Evolutionary conservation across 2,888 invertebrate genomes (phyloP), one percentile per base, ranked within the genome.

Genomic region (Abrostola tripartita): DNA sequence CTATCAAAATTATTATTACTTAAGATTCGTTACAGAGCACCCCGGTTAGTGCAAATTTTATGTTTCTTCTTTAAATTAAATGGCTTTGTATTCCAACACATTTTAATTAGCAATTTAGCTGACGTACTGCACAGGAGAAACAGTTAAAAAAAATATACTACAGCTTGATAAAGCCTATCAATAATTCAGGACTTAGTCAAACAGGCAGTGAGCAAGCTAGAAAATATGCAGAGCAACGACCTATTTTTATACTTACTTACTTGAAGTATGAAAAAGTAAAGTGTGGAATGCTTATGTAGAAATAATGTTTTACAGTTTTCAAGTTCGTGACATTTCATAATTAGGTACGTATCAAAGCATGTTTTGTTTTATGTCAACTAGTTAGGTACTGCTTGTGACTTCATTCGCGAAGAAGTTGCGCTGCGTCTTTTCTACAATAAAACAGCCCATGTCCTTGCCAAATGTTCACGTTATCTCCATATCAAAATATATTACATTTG

Each of bases 191-290:
- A 66, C 68, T 65, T 63, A 62, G 70, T 78, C 54, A 53, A 70
- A 74, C 58, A 61, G 71, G 66, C 72, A 63, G 68, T 59, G 69
- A 70, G 68, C 68, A 68, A 69, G 67, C 78, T 68, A 76, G 77
- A 66, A 77, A 74, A 79, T 75, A 81, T 75, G 76, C 70, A 76
- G 72, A 68, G 52, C 61, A 69, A 70, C 78, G 69, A 71, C 75
- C 74, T 68, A 76, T 78, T 83, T 84, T 84, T 81, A 81, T 78
- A 71, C 76, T 67, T 67, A 61, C 53, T 54, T 52, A 37, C 38
- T 49, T 52, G 35, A 74, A 37, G 64, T 72, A 72, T 72, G 53
- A 72, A 72, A 76, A 58, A 44, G 54, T 57, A 52, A 52, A 56
- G 49, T 65, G 36, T 71, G n/a, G 2, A 56, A 35, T 2, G 53